Evolutionary conservation across 2,797 vertebrate species (phyloP).

Genomic region (Channa striata): DNA sequence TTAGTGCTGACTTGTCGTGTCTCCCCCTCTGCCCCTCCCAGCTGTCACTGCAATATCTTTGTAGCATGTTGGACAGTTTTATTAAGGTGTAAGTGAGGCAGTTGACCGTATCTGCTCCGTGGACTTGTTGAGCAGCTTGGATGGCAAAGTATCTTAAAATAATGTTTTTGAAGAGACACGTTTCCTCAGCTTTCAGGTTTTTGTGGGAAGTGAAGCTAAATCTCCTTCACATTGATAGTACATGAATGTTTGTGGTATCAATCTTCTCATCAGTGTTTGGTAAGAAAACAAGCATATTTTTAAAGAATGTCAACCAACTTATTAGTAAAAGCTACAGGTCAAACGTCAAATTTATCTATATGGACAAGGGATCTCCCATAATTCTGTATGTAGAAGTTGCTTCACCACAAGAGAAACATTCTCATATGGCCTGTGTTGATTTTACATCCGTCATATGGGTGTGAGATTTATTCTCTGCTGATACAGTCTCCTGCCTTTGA

Average conservation of each 20-base stretch:
- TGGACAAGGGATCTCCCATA: slow-evolving; percentile 11
- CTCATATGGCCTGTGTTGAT: slow-evolving; percentile 50
- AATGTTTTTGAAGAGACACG: not conserved
- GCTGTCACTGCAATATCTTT: slow-evolving; percentile 33
- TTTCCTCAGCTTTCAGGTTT: too few relatives aligned
- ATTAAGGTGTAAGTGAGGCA: slow-evolving; percentile 39
- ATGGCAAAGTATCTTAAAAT: slow-evolving; percentile 13
- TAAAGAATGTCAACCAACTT: too few relatives aligned
- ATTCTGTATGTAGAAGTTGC: slow-evolving; percentile 8
- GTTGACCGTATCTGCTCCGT: slow-evolving; percentile 27
- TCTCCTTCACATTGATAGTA: too few relatives aligned
- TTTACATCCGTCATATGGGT: slow-evolving; percentile 47
- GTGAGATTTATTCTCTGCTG: slow-evolving; percentile 39
- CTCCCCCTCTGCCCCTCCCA: slow-evolving; percentile 35
- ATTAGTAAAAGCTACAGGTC: too few relatives aligned
- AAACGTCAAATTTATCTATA: too few relatives aligned
- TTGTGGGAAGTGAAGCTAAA: too few relatives aligned
- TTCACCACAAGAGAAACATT: slow-evolving; percentile 47
- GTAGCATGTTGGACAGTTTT: slow-evolving; percentile 8
- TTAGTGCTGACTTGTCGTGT: slow-evolving; percentile 32
- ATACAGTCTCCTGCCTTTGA: slow-evolving; percentile 40
- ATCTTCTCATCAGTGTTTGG: too few relatives aligned
- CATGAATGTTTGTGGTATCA: too few relatives aligned
- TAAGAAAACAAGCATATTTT: too few relatives aligned
- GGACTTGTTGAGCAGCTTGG: slow-evolving; percentile 34